Base-by-base conservation (phyloP, 2,888 invertebrate genomes). In the Chrysolina oricalcia region DNA sequence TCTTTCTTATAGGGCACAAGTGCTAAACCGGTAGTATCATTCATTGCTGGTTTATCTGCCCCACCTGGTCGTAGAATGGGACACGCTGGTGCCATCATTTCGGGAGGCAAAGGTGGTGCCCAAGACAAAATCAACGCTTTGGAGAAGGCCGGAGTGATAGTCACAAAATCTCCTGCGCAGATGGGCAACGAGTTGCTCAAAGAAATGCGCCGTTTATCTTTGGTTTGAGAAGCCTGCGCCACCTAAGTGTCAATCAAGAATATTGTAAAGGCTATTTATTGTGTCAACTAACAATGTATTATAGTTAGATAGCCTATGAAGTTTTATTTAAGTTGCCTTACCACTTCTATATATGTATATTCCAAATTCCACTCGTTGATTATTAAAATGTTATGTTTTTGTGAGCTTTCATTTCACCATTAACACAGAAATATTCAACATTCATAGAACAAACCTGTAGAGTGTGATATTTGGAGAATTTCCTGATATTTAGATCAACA, bases 51-150 rank as follows among this genome's bases (percentile, higher is more conserved):
- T 74, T 89, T 99, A 77, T 98, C 99, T 13, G 99, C 99, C 15
- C 99, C 99, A 19, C 98, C 98, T 62, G 98, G 98, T 71, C 92
- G 99, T 85, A 92, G 99, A 87, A 99, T 99, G 99, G 99, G 99
- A 59, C 99, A 99, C 89, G 99, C 99, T 76, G 99, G 99, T 82
- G 99, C 99, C 81, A 99, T 99, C 85, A 99, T 99, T 87, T 97
- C 98, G 0, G 99, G 99, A 17, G 99, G 99, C 67, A 98, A 98
- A 89, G 99, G 99, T 79, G 98, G 98, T 71, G 99, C 99, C 74
- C 94, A 96, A 90, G 98, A 98, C 87, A 99, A 99, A 91, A 99
- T 99, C 82, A 94, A 96, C 85, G 98, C 99, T 74, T 90, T 99
- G 78, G 95, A 96, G 90, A 94, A 94, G 87, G 98, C 98, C 80